Base-by-base conservation (phyloP, 2,113 vertebrate species). In the Colossoma macropomum region DNA sequence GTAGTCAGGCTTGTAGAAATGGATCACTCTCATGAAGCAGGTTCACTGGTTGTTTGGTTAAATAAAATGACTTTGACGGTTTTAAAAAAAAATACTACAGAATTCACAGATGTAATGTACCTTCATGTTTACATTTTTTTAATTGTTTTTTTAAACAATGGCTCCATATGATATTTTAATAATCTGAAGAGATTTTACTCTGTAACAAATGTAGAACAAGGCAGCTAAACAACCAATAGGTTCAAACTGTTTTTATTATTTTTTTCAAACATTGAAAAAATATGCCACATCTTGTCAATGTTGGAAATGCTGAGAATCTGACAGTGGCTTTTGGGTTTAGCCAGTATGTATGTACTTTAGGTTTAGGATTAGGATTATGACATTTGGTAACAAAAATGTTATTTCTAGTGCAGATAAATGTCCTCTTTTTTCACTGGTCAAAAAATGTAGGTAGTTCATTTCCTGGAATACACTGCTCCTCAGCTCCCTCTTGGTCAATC, bases 401-500 rank as follows among this genome's bases (percentile, higher is more conserved):
- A 15, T 75, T 34, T 56, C 54, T 56, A 7, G 54, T 56, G 16
- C 7, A 59, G 4, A 72, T 13, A 41, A 66, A 21, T 9, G 7
- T 19, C 1, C 13, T 16, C 7, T 30, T 34, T 23, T n/a, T 59
- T 90, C 82, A 97, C 28, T 95, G 89, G 0, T 97, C 90, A 80
- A 94, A 96, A 88, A 97, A 97, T 1, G 87, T 92, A 0, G 96
- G 96, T 9, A 97, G 86, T 21, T 95, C 90, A 8, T 96, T 94
- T 79, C 95, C 96, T 45, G 95, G 86, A 82, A 97, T 23, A 0
- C 96, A 92, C 59, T 91, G 94, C 79, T 96, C 95, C 80, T 96
- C 95, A 28, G 93, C 88, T 16, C 92, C 90, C 0, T 94, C 87
- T 84, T 94, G 23, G 32, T 96, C 96, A 10, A 97, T 92, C 12